Evolutionary conservation across 2,888 invertebrate genomes (phyloP).

Genomic region (Hipparchia sbordonii): DNA sequence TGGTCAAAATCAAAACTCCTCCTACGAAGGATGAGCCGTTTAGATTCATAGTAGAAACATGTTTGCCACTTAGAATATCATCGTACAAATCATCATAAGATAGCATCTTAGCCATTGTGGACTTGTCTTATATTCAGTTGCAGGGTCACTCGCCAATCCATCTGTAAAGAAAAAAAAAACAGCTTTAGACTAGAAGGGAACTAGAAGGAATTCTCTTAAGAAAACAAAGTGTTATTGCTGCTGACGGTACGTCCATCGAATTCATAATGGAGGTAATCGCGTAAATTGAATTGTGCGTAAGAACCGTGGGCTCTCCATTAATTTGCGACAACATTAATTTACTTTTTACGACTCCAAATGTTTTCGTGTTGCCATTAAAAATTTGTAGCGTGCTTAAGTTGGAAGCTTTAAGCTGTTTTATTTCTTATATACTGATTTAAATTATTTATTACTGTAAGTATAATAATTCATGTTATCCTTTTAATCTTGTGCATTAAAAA

Average conservation of each 20-base stretch:
- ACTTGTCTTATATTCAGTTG: conserved; percentile 21
- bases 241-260: conserved; percentile 22
- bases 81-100: conserved; percentile 52
- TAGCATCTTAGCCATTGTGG: conserved; percentile 53
- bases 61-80: conserved; percentile 49
- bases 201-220: conserved; percentile 10
- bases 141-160: conserved; percentile 55
- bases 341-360: conserved; percentile 66
- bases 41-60: conserved; percentile 65
- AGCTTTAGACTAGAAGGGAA: neutral
- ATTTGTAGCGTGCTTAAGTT: conserved; percentile 41
- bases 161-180: conserved; percentile 51
- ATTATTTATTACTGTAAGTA: neutral
- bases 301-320: conserved; percentile 55
- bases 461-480: neutral
- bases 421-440: neutral
- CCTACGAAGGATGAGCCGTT: conserved; percentile 61
- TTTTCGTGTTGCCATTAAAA: conserved; percentile 63
- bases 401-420: conserved; percentile 44
- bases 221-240: conserved; percentile 6
- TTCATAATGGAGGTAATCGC: conserved; percentile 49
- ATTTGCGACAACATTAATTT: conserved; percentile 68
- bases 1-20: conserved; percentile 70
- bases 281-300: conserved; percentile 54
- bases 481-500: too few species aligned